These are phyloP conservation scores for Phaedon cochleariae DNA, from an alignment of 2,888 invertebrate species.

Conservation along the genomic window DNA sequence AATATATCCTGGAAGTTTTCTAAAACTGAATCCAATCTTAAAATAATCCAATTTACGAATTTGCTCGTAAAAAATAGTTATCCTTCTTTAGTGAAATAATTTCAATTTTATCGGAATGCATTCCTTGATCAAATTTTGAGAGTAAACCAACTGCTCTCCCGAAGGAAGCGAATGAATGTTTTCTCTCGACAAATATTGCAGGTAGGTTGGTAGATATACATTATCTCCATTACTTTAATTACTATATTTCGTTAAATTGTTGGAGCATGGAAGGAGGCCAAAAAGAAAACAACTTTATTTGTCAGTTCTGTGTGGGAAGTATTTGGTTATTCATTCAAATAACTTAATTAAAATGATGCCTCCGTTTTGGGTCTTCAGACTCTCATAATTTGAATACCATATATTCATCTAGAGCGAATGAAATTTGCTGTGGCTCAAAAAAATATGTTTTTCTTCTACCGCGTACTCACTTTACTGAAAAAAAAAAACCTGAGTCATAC, in stretches of 20 bases:
- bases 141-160: not conserved
- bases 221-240: constrained; percentile 15
- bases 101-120: too few relatives aligned
- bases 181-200: not conserved
- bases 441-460: too few relatives aligned
- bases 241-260: constrained; percentile 9
- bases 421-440: too few relatives aligned
- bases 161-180: too few relatives aligned
- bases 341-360: not conserved
- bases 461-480: too few relatives aligned
- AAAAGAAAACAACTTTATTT: not conserved
- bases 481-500: too few relatives aligned
- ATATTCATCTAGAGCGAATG: too few relatives aligned
- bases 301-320: not conserved
- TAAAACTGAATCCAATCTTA: too few relatives aligned
- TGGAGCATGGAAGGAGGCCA: not conserved
- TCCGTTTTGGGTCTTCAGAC: not conserved
- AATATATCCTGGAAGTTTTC: too few relatives aligned
- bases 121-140: not conserved
- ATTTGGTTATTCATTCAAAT: not conserved
- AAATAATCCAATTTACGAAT: too few relatives aligned
- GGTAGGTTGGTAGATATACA: not conserved
- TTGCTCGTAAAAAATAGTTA: too few relatives aligned
- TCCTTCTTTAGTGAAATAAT: too few relatives aligned
- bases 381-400: not conserved